phyloP scores from a whole-genome alignment of 1,140 invertebrate species.

The Brachionus plicatilis region DNA sequence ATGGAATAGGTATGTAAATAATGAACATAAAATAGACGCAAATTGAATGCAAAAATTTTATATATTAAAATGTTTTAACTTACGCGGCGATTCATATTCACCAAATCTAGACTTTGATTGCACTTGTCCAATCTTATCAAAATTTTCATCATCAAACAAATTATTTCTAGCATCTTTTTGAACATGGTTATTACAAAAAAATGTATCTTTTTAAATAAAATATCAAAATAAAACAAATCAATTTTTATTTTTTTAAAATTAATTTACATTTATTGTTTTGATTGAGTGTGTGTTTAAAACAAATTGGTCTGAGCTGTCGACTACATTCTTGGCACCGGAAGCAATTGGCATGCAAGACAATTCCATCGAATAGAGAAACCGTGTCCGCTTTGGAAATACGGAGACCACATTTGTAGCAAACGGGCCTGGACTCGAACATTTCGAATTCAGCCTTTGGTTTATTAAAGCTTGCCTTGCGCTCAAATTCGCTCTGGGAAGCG shows the following conservation, averaged over 20 bases:
- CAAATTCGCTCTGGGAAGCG: not conserved
- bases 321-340: conserved; percentile 5
- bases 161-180: not conserved
- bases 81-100: not conserved
- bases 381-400: not conserved
- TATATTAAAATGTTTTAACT: not conserved
- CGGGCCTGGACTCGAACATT: not conserved
- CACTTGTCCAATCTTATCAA: not conserved
- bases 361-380: not conserved
- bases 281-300: not conserved
- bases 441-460: not conserved
- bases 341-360: conserved; percentile 16
- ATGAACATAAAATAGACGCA: not conserved
- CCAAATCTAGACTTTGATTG: not conserved
- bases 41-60: not conserved
- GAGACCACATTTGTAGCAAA: not conserved
- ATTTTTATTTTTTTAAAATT: not conserved
- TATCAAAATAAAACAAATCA: not conserved
- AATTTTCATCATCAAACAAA: not conserved
- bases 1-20: not conserved
- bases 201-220: not conserved
- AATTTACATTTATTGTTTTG: not conserved
- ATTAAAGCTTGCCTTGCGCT: not conserved
- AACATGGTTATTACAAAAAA: not conserved
- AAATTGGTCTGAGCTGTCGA: not conserved